Evolutionary conservation across 1,140 invertebrate species (phyloP).

Genomic region (Bombus superbus): DNA sequence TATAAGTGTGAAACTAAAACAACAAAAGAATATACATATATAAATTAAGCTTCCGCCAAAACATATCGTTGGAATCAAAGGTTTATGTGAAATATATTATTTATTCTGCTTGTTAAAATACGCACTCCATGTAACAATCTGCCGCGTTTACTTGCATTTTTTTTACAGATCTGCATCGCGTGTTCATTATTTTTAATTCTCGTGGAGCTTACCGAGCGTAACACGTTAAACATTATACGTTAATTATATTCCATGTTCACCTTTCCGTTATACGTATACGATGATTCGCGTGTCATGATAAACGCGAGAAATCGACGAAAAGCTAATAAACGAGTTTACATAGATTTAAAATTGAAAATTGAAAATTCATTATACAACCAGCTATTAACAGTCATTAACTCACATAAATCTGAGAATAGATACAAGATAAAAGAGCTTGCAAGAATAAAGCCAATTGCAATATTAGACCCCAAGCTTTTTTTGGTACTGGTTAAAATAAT

Average conservation of each 20-base stretch:
- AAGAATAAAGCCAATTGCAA: slow-evolving; percentile 34
- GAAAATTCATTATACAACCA: background rate
- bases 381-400: slow-evolving; percentile 7
- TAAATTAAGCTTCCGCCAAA: slow-evolving; percentile 35
- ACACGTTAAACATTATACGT: background rate
- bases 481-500: slow-evolving; percentile 32
- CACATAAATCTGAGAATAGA: slow-evolving; percentile 62
- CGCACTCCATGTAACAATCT: background rate
- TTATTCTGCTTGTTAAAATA: background rate
- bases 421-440: slow-evolving; percentile 43
- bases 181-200: background rate
- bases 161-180: background rate
- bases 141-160: background rate
- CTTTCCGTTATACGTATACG: no score
- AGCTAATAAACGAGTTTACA: background rate
- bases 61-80: slow-evolving; percentile 56
- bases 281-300: background rate
- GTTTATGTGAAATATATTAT: slow-evolving; percentile 63
- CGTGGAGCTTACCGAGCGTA: no score
- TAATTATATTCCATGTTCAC: background rate
- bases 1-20: background rate
- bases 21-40: background rate
- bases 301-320: background rate
- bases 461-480: slow-evolving; percentile 44
- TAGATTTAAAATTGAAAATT: background rate